Base-by-base conservation (phyloP, 1,140 invertebrate species). In the Holcopasites calliopsidis region DNA sequence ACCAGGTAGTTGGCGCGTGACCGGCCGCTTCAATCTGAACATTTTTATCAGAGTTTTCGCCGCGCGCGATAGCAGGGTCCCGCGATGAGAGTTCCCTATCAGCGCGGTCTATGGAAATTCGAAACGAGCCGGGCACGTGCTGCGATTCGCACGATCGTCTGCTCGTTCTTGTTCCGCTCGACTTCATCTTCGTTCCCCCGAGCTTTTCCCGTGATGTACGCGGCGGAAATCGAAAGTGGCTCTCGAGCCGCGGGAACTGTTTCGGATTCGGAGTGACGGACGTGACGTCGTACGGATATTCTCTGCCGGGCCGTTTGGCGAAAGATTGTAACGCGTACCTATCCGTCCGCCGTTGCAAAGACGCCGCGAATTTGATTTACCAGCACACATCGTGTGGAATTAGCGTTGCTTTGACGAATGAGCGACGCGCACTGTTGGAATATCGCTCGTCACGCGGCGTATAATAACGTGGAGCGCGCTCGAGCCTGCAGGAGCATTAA, bases 1-100 rank as follows among this genome's bases (percentile, higher is more conserved):
- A 76, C 52, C 40, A 21, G 50, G 58, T 40, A 50, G 69, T 82
- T 80, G 42, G 58, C 52, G 68, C 82, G 79, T 82, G 77, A 83
- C 62, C 80, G 18, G 77, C 13, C 13, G 10, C 49, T 58, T 76
- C 78, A 82, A 74, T 76, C 55, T 52, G n/a, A 61, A 54, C 64
- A 70, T 66, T 84, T 84, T 82, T 79, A 79, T 33, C 65, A 81
- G 26, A 78, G 52, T 82, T 85, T 82, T 72, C 68, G 76, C 64
- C 69, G 57, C 31, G 23, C 66, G 50, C 33, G 58, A 70, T 77
- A 58, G 33, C 55, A 23, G 40, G 26, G 40, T 71, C 60, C 57
- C 40, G 38, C 47, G 40, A 40, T 54, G 54, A 68, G 28, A 81
- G n/a, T 55, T 77, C 80, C 83, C 71, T 72, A 74, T 71, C 55